Percentiles rank a stretch among this genome's conserved stretches.
phyloP scores from a whole-genome alignment of 2,113 vertebrate species.

The Plectropomus leopardus region DNA sequence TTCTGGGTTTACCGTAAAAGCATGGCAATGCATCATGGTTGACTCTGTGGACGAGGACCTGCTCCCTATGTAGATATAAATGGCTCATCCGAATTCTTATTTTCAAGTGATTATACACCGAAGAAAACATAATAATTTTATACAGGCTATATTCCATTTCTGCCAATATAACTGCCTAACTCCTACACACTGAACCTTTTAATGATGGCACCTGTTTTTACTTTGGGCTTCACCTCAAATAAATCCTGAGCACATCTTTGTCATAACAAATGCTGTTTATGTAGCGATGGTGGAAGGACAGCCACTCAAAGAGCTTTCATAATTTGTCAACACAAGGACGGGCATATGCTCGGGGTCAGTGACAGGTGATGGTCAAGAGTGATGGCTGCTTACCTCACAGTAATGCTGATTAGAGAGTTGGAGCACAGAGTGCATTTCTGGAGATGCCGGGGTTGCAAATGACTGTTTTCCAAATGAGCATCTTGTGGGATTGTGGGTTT shows the following conservation, averaged over 20 bases:
- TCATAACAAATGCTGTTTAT: constrained; percentile 37
- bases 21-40: too few relatives aligned
- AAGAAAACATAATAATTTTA: too few relatives aligned
- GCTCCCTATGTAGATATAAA: too few relatives aligned
- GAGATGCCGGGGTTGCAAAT: constrained; percentile 20
- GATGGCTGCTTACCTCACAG: constrained; percentile 26
- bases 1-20: too few relatives aligned
- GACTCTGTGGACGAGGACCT: too few relatives aligned
- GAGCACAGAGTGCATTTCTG: neutral
- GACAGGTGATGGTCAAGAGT: constrained; percentile 21
- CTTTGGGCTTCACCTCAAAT: constrained; percentile 15
- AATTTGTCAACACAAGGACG: constrained; percentile 6
- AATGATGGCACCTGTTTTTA: neutral
- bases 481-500: constrained; percentile 39
- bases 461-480: constrained; percentile 29
- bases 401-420: neutral
- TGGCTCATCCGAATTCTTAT: too few relatives aligned
- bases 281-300: constrained; percentile 1
- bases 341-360: neutral
- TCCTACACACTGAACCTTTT: too few relatives aligned
- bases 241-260: constrained; percentile 1
- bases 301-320: neutral
- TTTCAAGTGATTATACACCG: too few relatives aligned
- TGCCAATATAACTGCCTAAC: too few relatives aligned
- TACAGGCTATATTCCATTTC: too few relatives aligned